phyloP scores from a whole-genome alignment of 2,888 invertebrate species.

The Horisme vitalbata region DNA sequence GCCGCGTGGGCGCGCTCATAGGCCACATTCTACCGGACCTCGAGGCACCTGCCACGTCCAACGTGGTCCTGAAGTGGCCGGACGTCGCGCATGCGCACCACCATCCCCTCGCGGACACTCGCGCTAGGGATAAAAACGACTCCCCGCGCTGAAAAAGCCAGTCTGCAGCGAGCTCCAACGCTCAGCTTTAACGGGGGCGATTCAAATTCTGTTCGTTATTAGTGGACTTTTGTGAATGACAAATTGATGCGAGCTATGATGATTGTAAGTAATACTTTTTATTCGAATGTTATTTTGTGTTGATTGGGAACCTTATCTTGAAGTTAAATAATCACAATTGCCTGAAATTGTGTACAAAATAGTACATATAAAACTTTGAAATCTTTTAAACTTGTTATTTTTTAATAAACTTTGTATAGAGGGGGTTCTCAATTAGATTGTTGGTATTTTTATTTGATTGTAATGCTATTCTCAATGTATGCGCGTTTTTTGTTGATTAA shows the following conservation, averaged over 20 bases:
- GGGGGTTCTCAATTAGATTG: too few relatives aligned
- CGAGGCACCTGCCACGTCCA: constrained; percentile 66
- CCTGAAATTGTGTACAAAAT: background rate
- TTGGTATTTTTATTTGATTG: too few relatives aligned
- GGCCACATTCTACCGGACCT: constrained; percentile 67
- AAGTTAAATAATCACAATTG: background rate
- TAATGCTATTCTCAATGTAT: too few relatives aligned
- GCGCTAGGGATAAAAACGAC: constrained; percentile 52
- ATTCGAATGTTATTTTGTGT: background rate
- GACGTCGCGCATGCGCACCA: constrained; percentile 58
- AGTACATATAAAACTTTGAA: too few relatives aligned
- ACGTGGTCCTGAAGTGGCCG: constrained; percentile 73
- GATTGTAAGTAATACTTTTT: constrained; percentile 6
- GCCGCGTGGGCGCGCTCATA: constrained; percentile 64
- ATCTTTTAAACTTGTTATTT: too few relatives aligned
- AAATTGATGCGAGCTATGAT: constrained; percentile 4
- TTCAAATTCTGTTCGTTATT: constrained; percentile 12
- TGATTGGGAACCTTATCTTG: too few relatives aligned
- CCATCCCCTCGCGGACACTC: constrained; percentile 64
- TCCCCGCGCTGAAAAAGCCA: constrained; percentile 17
- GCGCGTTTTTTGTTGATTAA: too few relatives aligned
- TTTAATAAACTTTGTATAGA: too few relatives aligned
- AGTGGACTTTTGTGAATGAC: constrained; percentile 12
- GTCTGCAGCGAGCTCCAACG: constrained; percentile 5
- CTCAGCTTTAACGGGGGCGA: constrained; percentile 2